These are phyloP conservation scores for Calliscelio sp. DNA, from an alignment of 2,888 invertebrate species.

Conservation along the genomic window DNA sequence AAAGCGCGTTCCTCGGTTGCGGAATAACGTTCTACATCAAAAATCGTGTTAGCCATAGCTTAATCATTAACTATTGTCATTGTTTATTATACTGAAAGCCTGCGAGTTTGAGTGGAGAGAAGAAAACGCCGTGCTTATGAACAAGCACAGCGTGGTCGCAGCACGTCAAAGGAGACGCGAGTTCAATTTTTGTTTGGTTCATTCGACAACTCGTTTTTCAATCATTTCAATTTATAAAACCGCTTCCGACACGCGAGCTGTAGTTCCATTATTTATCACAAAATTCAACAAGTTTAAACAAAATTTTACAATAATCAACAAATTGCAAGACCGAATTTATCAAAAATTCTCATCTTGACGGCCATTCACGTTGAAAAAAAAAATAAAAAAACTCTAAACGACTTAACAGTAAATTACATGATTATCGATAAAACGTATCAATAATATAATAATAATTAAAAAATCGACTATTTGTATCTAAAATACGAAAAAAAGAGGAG, in stretches of 20 bases:
- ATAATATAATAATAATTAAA: too few species aligned
- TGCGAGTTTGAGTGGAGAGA: slow-evolving; percentile 21
- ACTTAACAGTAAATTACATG: too few species aligned
- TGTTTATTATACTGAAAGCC: slow-evolving; percentile 2
- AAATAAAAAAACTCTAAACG: too few species aligned
- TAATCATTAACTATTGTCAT: slow-evolving; percentile 39
- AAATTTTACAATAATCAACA: too few species aligned
- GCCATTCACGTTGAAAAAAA: too few species aligned
- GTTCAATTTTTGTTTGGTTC: slow-evolving; percentile 43
- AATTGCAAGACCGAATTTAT: too few species aligned
- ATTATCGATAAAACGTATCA: too few species aligned
- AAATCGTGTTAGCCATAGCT: slow-evolving; percentile 62
- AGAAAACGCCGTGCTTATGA: slow-evolving; percentile 34
- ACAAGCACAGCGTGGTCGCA: slow-evolving; percentile 49
- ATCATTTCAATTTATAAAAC: slow-evolving; percentile 20
- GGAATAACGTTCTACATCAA: slow-evolving; percentile 40
- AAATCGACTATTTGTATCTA: too few species aligned
- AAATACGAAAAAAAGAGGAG: not conserved
- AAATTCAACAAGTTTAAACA: too few species aligned
- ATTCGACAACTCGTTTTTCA: slow-evolving; percentile 48
- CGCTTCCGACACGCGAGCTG: slow-evolving; percentile 14
- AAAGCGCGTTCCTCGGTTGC: slow-evolving; percentile 46
- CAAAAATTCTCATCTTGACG: too few species aligned
- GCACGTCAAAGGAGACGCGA: slow-evolving; percentile 54
- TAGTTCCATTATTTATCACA: too few species aligned